Conservation (phyloP, 2,888 invertebrate species). For the Ptilodon capucinus region DNA sequence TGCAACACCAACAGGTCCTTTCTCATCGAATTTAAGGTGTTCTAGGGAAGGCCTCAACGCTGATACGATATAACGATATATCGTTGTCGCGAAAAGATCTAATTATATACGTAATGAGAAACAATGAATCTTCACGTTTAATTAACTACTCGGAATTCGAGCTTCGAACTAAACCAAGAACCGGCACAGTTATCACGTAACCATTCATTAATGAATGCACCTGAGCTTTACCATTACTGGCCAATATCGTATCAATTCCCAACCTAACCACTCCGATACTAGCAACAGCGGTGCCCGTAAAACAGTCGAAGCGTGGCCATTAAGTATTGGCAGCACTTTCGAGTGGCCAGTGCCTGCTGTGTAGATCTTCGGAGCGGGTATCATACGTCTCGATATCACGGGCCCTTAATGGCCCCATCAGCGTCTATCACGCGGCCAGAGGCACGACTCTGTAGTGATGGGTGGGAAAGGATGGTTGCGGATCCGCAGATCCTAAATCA, state of each 20-base stretch:
- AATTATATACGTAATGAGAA: too few species aligned
- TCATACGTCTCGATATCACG: slow-evolving; percentile 37
- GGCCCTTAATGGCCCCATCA: slow-evolving; percentile 33
- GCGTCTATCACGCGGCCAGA: slow-evolving; percentile 34
- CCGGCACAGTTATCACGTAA: background rate
- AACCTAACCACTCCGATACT: slow-evolving; percentile 26
- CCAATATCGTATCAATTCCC: slow-evolving; percentile 15
- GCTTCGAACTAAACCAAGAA: background rate
- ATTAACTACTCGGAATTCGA: too few species aligned
- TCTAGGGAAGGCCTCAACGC: too few species aligned
- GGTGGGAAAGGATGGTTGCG: background rate
- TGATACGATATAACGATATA: too few species aligned
- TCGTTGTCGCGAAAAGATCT: too few species aligned
- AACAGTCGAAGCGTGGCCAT: slow-evolving; percentile 29
- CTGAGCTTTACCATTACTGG: background rate
- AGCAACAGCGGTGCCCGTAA: slow-evolving; percentile 19
- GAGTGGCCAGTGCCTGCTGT: slow-evolving; percentile 13
- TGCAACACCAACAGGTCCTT: too few species aligned
- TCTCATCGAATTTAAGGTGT: too few species aligned
- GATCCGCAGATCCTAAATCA: background rate
- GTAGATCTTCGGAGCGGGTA: slow-evolving; percentile 31
- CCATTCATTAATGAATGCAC: background rate
- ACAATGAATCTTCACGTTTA: too few species aligned
- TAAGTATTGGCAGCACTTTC: slow-evolving; percentile 16
- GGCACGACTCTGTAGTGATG: slow-evolving; percentile 16